Conservation (phyloP, 2,888 invertebrate genomes). For the Camptogramma bilineatum region DNA sequence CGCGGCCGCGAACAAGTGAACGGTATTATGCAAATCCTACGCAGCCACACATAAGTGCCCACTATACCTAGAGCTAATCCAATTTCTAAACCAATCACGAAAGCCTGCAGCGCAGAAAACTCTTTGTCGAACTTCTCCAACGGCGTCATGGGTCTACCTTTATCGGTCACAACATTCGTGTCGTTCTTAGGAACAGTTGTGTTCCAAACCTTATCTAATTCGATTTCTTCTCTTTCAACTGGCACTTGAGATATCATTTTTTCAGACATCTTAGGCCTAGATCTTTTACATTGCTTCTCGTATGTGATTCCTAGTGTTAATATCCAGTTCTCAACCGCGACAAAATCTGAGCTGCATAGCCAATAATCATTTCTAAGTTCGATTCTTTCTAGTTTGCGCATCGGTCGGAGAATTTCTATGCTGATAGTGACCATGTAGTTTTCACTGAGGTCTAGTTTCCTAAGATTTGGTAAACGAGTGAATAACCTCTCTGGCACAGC, state of each 20-base stretch:
- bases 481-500: slow-evolving; percentile 82
- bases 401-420: slow-evolving; percentile 73
- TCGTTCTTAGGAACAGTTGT: slow-evolving; percentile 57
- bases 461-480: slow-evolving; percentile 82
- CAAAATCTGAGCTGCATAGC: slow-evolving; percentile 81
- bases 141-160: slow-evolving; percentile 60
- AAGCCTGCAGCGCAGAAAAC: slow-evolving; percentile 76
- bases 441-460: slow-evolving; percentile 85
- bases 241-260: slow-evolving; percentile 82
- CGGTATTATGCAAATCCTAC: slow-evolving; percentile 62
- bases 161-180: slow-evolving; percentile 45
- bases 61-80: slow-evolving; percentile 76
- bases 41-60: slow-evolving; percentile 76
- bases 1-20: slow-evolving; percentile 58
- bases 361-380: slow-evolving; percentile 85
- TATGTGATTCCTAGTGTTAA: slow-evolving; percentile 69
- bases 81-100: slow-evolving; percentile 74
- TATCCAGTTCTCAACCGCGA: slow-evolving; percentile 74
- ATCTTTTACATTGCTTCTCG: slow-evolving; percentile 74
- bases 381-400: slow-evolving; percentile 79
- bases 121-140: slow-evolving; percentile 73
- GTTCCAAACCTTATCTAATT: slow-evolving; percentile 74
- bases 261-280: slow-evolving; percentile 81
- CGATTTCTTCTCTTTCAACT: slow-evolving; percentile 67
- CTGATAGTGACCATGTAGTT: slow-evolving; percentile 86